phyloP scores from a whole-genome alignment of 2,797 vertebrate genomes.

The Mustela erminea region DNA sequence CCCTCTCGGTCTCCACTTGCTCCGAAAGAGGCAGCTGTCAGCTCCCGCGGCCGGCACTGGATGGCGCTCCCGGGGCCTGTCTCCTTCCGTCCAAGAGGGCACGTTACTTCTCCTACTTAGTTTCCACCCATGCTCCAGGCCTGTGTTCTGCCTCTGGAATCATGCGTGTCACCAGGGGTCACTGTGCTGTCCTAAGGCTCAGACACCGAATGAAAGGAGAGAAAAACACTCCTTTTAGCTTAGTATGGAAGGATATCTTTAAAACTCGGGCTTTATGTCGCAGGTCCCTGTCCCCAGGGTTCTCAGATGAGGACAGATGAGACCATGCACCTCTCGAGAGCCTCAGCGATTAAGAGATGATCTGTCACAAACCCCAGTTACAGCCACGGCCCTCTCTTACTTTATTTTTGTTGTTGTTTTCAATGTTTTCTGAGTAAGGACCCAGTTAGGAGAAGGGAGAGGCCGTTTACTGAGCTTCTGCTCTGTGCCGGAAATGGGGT shows the following conservation, averaged over 20 bases:
- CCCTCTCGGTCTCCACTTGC: not conserved
- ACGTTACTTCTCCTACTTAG: not conserved
- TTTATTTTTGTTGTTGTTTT: not conserved
- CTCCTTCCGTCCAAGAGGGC: not conserved
- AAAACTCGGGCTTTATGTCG: not conserved
- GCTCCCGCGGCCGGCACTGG: not conserved
- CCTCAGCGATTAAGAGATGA: not conserved
- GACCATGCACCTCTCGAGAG: not conserved
- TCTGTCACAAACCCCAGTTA: not conserved
- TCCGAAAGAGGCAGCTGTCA: not conserved
- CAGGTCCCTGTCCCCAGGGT: not conserved
- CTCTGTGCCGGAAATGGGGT: not conserved
- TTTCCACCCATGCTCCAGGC: not conserved
- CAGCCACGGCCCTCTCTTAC: not conserved
- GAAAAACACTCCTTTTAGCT: not conserved
- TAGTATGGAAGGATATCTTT: not conserved
- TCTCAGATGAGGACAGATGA: not conserved
- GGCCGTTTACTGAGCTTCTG: not conserved
- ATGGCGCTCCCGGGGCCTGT: not conserved
- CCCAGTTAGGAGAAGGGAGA: not conserved
- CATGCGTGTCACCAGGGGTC: not conserved
- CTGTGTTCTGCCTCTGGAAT: conserved; percentile 23
- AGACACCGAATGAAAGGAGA: not conserved
- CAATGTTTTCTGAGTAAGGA: conserved; percentile 38
- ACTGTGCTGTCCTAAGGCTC: not conserved